Conservation (phyloP, 2,113 vertebrate genomes). For the Actinemys pallida region DNA sequence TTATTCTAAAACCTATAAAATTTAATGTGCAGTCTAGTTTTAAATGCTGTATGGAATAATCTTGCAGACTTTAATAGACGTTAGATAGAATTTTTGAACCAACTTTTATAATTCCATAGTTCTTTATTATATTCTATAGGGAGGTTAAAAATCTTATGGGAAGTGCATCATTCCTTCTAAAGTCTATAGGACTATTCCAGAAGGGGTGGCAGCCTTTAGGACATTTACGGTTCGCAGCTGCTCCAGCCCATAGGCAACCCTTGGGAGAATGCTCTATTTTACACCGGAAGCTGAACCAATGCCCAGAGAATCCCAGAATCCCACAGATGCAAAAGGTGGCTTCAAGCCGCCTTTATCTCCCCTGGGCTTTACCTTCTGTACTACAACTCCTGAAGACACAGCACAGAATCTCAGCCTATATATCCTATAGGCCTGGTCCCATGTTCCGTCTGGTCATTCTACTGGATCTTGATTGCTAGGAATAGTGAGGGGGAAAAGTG, state of each 20-base stretch:
- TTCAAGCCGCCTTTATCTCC: not conserved
- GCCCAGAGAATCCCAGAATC: not conserved
- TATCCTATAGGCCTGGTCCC: not conserved
- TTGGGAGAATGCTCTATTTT: not conserved
- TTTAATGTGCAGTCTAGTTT: not conserved
- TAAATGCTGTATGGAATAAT: constrained; percentile 19
- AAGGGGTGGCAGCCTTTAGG: not conserved
- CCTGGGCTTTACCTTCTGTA: not conserved
- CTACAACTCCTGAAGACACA: not conserved
- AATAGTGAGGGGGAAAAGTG: not conserved
- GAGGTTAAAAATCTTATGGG: not conserved
- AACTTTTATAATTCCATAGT: not conserved
- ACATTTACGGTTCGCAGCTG: not conserved
- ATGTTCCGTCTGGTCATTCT: not conserved
- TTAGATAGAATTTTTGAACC: not conserved
- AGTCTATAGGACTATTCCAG: not conserved
- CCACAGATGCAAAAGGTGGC: not conserved
- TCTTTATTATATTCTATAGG: not conserved
- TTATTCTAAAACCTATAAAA: not conserved
- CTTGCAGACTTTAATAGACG: constrained; percentile 57
- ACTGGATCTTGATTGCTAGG: not conserved
- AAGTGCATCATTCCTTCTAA: not conserved
- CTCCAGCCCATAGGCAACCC: not conserved
- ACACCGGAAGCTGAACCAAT: not conserved
- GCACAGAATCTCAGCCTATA: not conserved